Evolutionary conservation across 2,888 invertebrate genomes (phyloP), one percentile per base, ranked within the genome.

Genomic region (Cheilosia impressa): DNA sequence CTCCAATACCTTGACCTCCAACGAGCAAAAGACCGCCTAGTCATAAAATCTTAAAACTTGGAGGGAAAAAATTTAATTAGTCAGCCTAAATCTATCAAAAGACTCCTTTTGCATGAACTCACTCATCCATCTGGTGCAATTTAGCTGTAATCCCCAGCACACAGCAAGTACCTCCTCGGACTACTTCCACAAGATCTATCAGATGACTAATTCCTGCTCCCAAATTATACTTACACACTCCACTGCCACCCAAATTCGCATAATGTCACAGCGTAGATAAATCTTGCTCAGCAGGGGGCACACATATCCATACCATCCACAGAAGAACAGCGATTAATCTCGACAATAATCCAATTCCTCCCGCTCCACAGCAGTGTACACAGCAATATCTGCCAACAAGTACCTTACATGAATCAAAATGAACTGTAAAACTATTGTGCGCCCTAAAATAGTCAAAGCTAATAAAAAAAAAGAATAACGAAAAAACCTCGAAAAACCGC

Each of bases 251-350:
- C 72, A 57, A 68, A 72, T 78, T 78, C 63, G 66, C 62, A 72
- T 43, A 52, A 50, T 63, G 73, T 79, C 73, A 27, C 79, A 75
- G 58, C 38, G 52, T 65, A 79, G 73, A 84, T 79, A 79, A 84
- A 84, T 84, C 73, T 75, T 24, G 27, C 79, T 83, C 83, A 22
- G 79, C 47, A 52, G 83, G 83, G 79, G 79, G 79, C 52, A 22
- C 15, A 34, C 31, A 55, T 31, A 53, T 15, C 17, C n/a, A 24
- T 24, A 10, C 4, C 41, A 43, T 41, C 57, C 52, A 45, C 66
- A 53, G 13, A 38, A 53, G 13, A 38, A 53, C 78, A 72, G 34
- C 72, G 62, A 83, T 66, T 72, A 66, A 78, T 78, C 60, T 78
- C 77, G 62, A 43, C 62, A 75, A 80, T 68, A 38, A 79, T 65